These are phyloP conservation scores for Ethmia dodecea DNA, from an alignment of 2,888 invertebrate species.

Conservation along the genomic window DNA sequence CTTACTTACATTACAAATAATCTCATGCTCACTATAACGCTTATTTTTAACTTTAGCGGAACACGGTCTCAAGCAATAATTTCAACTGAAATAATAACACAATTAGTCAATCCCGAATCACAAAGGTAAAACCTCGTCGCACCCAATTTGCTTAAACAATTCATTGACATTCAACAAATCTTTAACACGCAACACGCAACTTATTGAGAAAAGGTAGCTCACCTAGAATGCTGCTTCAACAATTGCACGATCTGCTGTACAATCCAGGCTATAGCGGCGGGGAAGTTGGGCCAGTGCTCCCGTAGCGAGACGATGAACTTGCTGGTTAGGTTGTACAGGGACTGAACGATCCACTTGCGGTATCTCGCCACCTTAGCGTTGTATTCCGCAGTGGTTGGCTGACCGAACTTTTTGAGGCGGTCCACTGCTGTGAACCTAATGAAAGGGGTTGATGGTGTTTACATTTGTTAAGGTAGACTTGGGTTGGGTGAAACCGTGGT, in stretches of 20 bases:
- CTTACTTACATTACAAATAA: too few species aligned
- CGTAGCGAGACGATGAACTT: slow-evolving; percentile 89
- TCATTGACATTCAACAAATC: too few species aligned
- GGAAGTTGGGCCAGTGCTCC: slow-evolving; percentile 93
- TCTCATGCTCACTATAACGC: too few species aligned
- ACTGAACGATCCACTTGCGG: slow-evolving; percentile 86
- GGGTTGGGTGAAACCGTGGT: too few species aligned
- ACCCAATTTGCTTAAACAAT: too few species aligned
- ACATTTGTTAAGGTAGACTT: neutral
- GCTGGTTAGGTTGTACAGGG: slow-evolving; percentile 86
- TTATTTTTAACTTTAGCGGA: too few species aligned
- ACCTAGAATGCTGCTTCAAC: slow-evolving; percentile 43
- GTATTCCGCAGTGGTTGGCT: slow-evolving; percentile 85
- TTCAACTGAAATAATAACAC: too few species aligned
- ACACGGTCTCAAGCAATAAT: too few species aligned
- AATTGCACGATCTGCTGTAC: slow-evolving; percentile 88
- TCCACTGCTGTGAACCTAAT: slow-evolving; percentile 56
- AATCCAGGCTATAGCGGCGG: slow-evolving; percentile 92
- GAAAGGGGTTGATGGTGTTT: neutral
- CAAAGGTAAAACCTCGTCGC: too few species aligned
- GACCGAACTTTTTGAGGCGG: slow-evolving; percentile 86
- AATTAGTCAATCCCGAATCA: too few species aligned
- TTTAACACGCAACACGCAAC: too few species aligned
- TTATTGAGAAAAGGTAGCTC: too few species aligned
- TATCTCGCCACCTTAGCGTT: slow-evolving; percentile 85